Base-by-base conservation (phyloP, 2,113 vertebrate genomes). In the Gambusia holbrooki region DNA sequence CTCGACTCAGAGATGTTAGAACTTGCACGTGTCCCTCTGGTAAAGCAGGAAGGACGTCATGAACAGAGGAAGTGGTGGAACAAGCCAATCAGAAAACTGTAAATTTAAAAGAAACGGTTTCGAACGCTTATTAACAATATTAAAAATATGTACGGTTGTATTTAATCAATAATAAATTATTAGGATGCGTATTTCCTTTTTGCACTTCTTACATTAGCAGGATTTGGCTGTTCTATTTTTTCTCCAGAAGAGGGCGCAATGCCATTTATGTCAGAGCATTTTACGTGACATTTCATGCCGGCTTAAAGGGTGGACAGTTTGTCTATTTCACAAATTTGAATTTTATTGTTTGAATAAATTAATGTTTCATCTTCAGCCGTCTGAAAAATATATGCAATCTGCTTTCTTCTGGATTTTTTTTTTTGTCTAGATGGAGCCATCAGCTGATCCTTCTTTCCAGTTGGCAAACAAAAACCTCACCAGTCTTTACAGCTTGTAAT, bases 171-270 rank as follows among this genome's bases (percentile, higher is more conserved):
- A 64, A 14, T 19, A 10, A 64, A 17, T 32, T 32, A 9, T 64
- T 32, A 33, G 3, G 11, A 11, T 25, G 17, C 6, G 30, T 33
- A 9, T 22, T 30, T 25, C 5, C 3, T 8, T 17, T 67, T 29
- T 17, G 27, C 3, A 28, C 14, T 15, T 2, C 25, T 65, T 29
- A 17, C 1, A 17, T 22, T 27, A 27, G 42, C 37, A 3, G 22
- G 32, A 25, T 11, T 37, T 25, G 22, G 12, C 61, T 28, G 42
- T 83, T 6, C 74, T 67, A 19, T 28, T 35, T 78, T 79, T 76
- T 14, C 75, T 65, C 84, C 93, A 92, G 81, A 79, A 94, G 93
- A 91, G 90, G 94, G 92, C 82, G 90, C 88, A 85, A 88, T 54
- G 81, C n/a, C 62, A 32, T 87, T 79, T 86, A 22, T 51, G n/a